Evolutionary conservation across 2,113 vertebrate genomes (phyloP), one percentile per base, ranked within the genome.

Genomic region (Stercorarius parasiticus): DNA sequence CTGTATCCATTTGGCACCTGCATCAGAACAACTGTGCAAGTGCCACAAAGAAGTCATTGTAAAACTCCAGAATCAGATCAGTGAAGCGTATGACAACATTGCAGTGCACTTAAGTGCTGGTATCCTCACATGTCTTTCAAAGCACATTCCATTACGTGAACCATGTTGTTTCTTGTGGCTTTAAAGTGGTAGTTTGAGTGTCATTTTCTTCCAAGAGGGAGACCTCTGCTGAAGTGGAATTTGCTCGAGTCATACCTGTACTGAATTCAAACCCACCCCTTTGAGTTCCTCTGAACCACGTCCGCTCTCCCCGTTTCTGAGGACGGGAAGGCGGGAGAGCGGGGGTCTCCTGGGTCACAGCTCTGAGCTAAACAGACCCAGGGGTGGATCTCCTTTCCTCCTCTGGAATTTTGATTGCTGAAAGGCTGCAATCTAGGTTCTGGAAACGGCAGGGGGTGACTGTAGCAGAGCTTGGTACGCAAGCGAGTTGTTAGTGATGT

Each of bases 1-100:
- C 77, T 95, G 72, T 61, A 53, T 91, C 95, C 77, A 11, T 72
- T 90, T 89, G 84, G 95, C 94, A 84, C 77, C 89, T 62, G 70
- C 94, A 42, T 88, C 91, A 88, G 95, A 96, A 86, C 96, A 73
- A 71, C 96, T 92, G 82, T 97, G 88, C 72, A 94, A 47, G 88
- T 94, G 82, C 72, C 96, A 91, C 90, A 97, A 86, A 98, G 97
- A 89, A 95, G 94, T 98, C 95, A 97, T 97, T 97, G 96, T 95
- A 80, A 98, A 97, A 97, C 96, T 97, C 97, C 97, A 98, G 97
- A 98, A 97, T 97, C 97, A 97, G 94, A 96, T 97, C 95, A 96
- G 97, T 97, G 97, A 97, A 97, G 83, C 95, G 91, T 94, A 91
- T 81, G 47, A 93, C 97, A 98, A 94, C 91, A 86, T 96, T 88